These are phyloP conservation scores for Steinernema carpocapsae DNA, from an alignment of 2,888 invertebrate species.

Conservation along the genomic window DNA sequence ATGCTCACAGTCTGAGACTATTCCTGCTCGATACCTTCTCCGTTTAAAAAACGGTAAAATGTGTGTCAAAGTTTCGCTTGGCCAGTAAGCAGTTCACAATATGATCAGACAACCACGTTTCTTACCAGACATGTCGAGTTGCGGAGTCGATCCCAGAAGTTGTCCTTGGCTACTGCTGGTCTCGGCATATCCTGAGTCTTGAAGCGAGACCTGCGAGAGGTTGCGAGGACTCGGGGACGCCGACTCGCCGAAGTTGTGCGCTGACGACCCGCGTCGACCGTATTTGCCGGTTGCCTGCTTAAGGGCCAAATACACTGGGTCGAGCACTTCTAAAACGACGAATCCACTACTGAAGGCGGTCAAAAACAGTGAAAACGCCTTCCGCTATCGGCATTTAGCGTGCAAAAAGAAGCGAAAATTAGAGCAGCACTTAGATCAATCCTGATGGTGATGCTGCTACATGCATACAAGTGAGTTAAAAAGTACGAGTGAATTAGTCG, in stretches of 20 bases:
- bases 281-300: slow-evolving; percentile 67
- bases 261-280: slow-evolving; percentile 60
- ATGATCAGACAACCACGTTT: neutral
- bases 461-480: neutral
- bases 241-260: slow-evolving; percentile 56
- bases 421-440: neutral
- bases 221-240: slow-evolving; percentile 65
- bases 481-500: slow-evolving; percentile 1
- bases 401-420: neutral
- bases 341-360: neutral
- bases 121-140: slow-evolving; percentile 59
- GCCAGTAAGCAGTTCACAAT: no score
- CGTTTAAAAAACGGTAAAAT: no score
- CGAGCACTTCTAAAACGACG: slow-evolving; percentile 45
- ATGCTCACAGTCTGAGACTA: no score
- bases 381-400: neutral
- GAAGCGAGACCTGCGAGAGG: slow-evolving; percentile 66
- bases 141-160: slow-evolving; percentile 64
- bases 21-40: no score
- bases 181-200: slow-evolving; percentile 67
- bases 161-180: slow-evolving; percentile 49
- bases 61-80: no score
- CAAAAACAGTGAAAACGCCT: slow-evolving; percentile 15
- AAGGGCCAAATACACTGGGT: slow-evolving; percentile 66
- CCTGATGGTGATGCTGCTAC: neutral